phyloP scores from a whole-genome alignment of 2,113 vertebrate genomes.

The Mormoops blainvillei region DNA sequence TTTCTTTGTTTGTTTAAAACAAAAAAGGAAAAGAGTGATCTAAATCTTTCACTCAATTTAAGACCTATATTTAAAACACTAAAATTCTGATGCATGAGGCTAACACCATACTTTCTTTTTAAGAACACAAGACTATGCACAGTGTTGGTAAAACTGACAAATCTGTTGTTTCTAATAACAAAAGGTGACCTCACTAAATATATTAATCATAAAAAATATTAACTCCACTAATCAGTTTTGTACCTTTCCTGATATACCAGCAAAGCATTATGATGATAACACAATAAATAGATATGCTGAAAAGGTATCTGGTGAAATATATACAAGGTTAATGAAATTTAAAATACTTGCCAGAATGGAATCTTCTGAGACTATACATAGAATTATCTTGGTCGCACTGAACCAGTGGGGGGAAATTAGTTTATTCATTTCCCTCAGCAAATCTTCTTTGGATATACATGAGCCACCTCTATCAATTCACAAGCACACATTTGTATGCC shows the following conservation, averaged over 20 bases:
- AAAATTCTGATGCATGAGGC: not conserved
- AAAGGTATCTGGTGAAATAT: not conserved
- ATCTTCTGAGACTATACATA: constrained; percentile 11
- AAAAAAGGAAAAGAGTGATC: not conserved
- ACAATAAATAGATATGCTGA: not conserved
- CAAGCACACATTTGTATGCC: not conserved
- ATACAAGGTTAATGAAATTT: constrained; percentile 45
- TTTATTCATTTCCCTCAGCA: constrained; percentile 50
- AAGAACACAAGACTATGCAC: not conserved
- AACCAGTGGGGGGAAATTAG: constrained; percentile 5
- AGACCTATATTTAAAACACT: not conserved
- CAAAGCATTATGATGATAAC: not conserved
- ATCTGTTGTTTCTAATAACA: not conserved
- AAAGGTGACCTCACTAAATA: not conserved
- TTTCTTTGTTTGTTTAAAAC: not conserved
- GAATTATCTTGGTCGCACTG: constrained; percentile 2
- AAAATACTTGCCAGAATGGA: constrained; percentile 19
- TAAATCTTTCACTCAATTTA: not conserved
- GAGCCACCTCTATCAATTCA: not conserved
- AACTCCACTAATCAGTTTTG: not conserved
- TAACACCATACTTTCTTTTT: not conserved
- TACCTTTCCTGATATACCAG: constrained; percentile 11
- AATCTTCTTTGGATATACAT: constrained; percentile 16
- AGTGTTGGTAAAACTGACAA: not conserved
- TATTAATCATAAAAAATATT: not conserved